phyloP scores from a whole-genome alignment of 1,140 invertebrate genomes.

The Armadillidium nasatum region DNA sequence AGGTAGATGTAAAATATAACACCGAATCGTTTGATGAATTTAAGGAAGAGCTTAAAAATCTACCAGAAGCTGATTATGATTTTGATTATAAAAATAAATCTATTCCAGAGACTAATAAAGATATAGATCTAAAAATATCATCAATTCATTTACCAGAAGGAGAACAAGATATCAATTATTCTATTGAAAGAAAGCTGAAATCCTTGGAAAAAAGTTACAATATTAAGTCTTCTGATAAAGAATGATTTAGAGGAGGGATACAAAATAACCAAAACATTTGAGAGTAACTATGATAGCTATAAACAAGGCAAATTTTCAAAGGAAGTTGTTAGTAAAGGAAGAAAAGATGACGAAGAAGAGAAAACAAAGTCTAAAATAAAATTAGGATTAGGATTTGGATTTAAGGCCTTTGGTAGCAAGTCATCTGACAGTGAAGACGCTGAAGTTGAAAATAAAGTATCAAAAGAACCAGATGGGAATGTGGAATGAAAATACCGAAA shows the following conservation, averaged over 20 bases:
- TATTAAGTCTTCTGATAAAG: not conserved
- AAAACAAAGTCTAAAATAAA: conserved; percentile 32
- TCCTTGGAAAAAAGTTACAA: conserved; percentile 6
- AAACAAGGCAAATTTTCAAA: not conserved
- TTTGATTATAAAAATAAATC: conserved; percentile 1
- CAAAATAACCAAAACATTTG: not conserved
- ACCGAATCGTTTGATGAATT: not conserved
- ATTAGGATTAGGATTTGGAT: conserved; percentile 38
- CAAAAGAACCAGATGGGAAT: conserved; percentile 31
- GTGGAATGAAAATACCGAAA: conserved; percentile 23
- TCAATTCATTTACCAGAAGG: not conserved
- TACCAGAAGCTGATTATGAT: not conserved
- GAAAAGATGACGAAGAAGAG: conserved; percentile 35
- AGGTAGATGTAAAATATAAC: conserved; percentile 16
- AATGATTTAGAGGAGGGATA: not conserved
- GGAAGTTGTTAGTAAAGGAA: conserved; percentile 1
- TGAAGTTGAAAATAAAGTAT: conserved; percentile 24
- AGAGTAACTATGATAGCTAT: not conserved
- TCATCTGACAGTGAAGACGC: conserved; percentile 39
- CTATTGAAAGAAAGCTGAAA: not conserved
- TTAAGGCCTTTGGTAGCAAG: conserved; percentile 24
- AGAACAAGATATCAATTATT: not conserved
- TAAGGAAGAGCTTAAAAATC: not conserved
- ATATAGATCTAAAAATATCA: not conserved
- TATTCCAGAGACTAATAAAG: not conserved